Percentiles rank a stretch among this genome's conserved stretches.
phyloP scores from a whole-genome alignment of 1,140 invertebrate genomes.

The Holcopasites calliopsidis region DNA sequence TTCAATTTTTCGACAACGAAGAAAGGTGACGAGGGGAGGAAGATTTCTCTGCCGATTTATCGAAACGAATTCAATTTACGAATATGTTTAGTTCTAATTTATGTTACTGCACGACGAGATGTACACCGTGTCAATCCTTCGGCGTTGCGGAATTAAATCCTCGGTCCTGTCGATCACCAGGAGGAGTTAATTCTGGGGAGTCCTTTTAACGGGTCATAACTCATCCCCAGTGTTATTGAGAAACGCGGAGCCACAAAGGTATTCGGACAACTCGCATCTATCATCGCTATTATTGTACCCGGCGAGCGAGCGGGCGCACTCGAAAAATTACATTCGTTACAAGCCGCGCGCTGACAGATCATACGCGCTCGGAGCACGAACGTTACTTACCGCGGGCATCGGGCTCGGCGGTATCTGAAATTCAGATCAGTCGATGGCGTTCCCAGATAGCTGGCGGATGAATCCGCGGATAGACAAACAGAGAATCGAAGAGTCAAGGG shows the following conservation, averaged over 20 bases:
- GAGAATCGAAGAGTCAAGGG: conserved; percentile 26
- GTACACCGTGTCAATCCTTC: neutral
- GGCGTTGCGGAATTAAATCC: conserved; percentile 7
- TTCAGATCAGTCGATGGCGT: conserved; percentile 45
- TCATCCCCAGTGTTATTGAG: conserved; percentile 32
- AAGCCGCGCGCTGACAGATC: neutral
- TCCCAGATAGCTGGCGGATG: conserved; percentile 41
- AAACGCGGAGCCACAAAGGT: neutral
- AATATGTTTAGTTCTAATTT: no score
- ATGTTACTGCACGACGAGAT: no score
- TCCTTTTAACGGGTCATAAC: conserved; percentile 23
- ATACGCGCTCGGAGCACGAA: neutral
- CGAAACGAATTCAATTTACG: no score
- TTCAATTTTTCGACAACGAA: neutral
- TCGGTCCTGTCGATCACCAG: conserved; percentile 3
- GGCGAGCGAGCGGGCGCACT: neutral
- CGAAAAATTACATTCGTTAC: conserved; percentile 41
- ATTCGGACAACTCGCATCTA: neutral
- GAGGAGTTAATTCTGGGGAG: conserved; percentile 20
- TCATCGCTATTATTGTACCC: conserved; percentile 19
- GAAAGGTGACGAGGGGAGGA: neutral
- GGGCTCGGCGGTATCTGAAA: conserved; percentile 29
- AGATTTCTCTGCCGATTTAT: no score
- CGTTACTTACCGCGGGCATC: conserved; percentile 14
- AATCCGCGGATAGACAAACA: conserved; percentile 46